phyloP scores from a whole-genome alignment of 2,888 invertebrate genomes.

The Cyclophora albipunctata region DNA sequence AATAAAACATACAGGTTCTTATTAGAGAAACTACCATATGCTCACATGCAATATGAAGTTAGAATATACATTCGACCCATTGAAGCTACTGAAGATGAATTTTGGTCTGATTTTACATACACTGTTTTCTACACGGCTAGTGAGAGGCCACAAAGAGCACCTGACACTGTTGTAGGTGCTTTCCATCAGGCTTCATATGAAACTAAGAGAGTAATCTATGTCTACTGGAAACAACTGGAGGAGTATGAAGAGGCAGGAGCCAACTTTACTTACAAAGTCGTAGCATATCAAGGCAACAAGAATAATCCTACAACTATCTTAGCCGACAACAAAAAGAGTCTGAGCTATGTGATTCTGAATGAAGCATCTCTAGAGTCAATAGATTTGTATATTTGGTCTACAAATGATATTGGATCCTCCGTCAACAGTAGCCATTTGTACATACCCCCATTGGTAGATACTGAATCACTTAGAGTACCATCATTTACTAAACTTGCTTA shows the following conservation, averaged over 20 bases:
- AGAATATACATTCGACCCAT: slow-evolving; percentile 80
- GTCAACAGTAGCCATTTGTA: slow-evolving; percentile 71
- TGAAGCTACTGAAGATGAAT: slow-evolving; percentile 67
- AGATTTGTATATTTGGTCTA: slow-evolving; percentile 75
- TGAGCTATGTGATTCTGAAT: slow-evolving; percentile 77
- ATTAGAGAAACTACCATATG: slow-evolving; percentile 76
- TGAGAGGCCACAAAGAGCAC: slow-evolving; percentile 78
- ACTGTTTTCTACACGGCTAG: slow-evolving; percentile 77
- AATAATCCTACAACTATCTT: slow-evolving; percentile 40
- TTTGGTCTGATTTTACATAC: slow-evolving; percentile 82
- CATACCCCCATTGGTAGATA: slow-evolving; percentile 74
- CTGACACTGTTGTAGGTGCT: slow-evolving; percentile 82
- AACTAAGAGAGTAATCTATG: slow-evolving; percentile 76
- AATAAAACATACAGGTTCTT: slow-evolving; percentile 54
- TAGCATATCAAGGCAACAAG: slow-evolving; percentile 43
- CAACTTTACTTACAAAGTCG: slow-evolving; percentile 82
- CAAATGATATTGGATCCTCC: slow-evolving; percentile 77
- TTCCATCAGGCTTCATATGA: slow-evolving; percentile 78
- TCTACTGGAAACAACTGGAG: slow-evolving; percentile 87
- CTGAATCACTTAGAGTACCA: slow-evolving; percentile 56
- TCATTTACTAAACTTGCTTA: slow-evolving; percentile 83
- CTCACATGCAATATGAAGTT: slow-evolving; percentile 82
- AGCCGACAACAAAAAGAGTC: slow-evolving; percentile 70
- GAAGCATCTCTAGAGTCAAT: slow-evolving; percentile 59
- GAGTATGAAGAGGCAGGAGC: slow-evolving; percentile 82